A percentile compares a stretch with the other conserved stretches of the same genome.
These are phyloP conservation scores for Aphidius colemani DNA, from an alignment of 2,888 invertebrate genomes.

Conservation along the genomic window DNA sequence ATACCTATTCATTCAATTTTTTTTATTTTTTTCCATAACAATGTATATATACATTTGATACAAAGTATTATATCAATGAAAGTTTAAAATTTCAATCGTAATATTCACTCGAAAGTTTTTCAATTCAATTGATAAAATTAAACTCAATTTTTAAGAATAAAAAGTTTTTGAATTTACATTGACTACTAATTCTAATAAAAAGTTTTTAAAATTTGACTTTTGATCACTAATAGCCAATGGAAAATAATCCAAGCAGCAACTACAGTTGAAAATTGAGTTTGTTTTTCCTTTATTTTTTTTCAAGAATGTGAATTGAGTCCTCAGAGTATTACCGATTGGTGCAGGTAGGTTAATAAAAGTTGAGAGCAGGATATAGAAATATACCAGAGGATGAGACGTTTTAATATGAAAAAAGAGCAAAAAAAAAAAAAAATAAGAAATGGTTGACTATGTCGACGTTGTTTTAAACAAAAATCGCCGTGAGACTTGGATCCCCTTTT, in stretches of 20 bases:
- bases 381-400: conserved; percentile 4
- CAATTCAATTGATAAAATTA: too few species aligned
- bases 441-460: conserved; percentile 33
- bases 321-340: conserved; percentile 38
- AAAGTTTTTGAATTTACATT: neutral
- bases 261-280: conserved; percentile 39
- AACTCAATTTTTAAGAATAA: neutral
- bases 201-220: neutral
- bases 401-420: neutral
- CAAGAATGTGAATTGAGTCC: conserved; percentile 29
- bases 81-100: too few species aligned
- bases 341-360: neutral
- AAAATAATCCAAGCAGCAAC: conserved; percentile 3
- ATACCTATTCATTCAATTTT: too few species aligned
- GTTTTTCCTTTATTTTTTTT: neutral
- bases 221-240: too few species aligned
- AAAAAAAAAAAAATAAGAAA: conserved; percentile 9
- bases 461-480: conserved; percentile 37
- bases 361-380: too few species aligned
- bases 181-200: neutral
- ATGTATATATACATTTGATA: too few species aligned
- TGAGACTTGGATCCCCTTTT: conserved; percentile 27
- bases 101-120: neutral
- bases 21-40: too few species aligned
- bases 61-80: too few species aligned